phyloP scores from a whole-genome alignment of 2,797 vertebrate species.

The Vireo griseus region DNA sequence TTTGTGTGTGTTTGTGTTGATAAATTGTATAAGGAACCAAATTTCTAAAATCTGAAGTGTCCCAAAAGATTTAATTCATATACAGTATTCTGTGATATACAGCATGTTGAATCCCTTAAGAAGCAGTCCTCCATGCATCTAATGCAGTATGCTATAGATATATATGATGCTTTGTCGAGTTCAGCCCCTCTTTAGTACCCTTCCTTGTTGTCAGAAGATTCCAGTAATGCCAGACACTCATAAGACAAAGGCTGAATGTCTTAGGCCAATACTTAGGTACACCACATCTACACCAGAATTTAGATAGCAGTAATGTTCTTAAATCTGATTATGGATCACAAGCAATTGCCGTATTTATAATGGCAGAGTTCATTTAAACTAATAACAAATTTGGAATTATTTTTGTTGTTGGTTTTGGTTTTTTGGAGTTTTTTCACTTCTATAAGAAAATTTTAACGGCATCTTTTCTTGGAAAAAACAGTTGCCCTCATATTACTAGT shows the following conservation, averaged over 20 bases:
- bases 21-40: not conserved
- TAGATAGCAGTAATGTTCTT: not conserved
- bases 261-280: not conserved
- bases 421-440: not conserved
- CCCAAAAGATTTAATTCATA: not conserved
- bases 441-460: not conserved
- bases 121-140: not conserved
- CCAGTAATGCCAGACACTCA: not conserved
- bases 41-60: not conserved
- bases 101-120: not conserved
- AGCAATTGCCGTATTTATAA: not conserved
- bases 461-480: not conserved
- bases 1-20: not conserved
- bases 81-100: not conserved
- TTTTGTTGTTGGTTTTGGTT: not conserved
- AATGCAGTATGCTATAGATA: not conserved
- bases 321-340: not conserved
- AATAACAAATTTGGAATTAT: not conserved
- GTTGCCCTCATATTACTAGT: not conserved
- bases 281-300: not conserved
- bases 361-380: not conserved
- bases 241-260: not conserved
- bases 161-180: not conserved
- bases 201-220: not conserved
- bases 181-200: not conserved